Percentiles rank a stretch among this genome's conserved stretches.
These are phyloP conservation scores for Brachyhypopomus occidentalis DNA, from an alignment of 2,113 vertebrate species.

Conservation along the genomic window DNA sequence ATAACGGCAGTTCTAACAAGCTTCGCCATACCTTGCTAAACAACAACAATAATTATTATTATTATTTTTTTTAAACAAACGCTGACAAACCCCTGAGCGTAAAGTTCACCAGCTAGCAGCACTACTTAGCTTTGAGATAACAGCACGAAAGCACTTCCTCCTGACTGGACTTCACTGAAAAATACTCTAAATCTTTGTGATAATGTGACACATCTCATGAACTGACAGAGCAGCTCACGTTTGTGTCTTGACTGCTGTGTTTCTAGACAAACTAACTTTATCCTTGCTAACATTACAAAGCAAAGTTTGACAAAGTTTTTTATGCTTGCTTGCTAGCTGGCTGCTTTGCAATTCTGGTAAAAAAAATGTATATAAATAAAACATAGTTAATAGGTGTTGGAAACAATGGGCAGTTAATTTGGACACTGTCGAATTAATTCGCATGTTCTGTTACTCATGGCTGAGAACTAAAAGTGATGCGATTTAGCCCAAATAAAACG, in stretches of 20 bases:
- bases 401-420: background rate
- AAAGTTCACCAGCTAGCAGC: background rate
- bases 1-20: background rate
- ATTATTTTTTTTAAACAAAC: background rate
- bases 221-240: background rate
- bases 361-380: background rate
- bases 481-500: background rate
- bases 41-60: background rate
- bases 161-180: background rate
- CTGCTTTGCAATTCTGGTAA: background rate
- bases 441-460: background rate
- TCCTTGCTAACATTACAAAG: background rate
- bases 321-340: background rate
- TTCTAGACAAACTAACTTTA: background rate
- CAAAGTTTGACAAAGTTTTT: background rate
- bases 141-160: constrained; percentile 20
- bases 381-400: background rate
- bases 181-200: background rate
- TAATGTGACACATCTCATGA: background rate
- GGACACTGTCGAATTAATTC: background rate
- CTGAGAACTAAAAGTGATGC: background rate
- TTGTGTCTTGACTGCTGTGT: background rate
- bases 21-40: background rate
- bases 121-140: background rate
- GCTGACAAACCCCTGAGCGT: background rate